Base-by-base conservation (phyloP, 1,140 invertebrate genomes). In the Drosophila aff. region DNA sequence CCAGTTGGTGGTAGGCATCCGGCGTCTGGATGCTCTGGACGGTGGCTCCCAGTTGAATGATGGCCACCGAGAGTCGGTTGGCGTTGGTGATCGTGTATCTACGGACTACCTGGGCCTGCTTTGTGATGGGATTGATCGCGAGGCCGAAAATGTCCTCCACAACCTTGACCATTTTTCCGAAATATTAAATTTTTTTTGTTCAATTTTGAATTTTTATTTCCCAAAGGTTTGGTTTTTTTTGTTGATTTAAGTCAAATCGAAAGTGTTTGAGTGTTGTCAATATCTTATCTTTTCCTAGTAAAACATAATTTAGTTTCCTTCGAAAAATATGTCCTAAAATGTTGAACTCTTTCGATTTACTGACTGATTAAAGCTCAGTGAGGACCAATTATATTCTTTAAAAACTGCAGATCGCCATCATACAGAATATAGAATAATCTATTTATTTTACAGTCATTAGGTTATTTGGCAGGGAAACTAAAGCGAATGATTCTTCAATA, bases 21-120 rank as follows among this genome's bases (percentile, higher is more conserved):
- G 96, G 96, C 6, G 96, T 94, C 86, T 94, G 93, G 28, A 98
- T 94, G 28, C 95, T 95, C 41, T 95, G 96, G 36, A 98, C 95
- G 1, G 95, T 96, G 8, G 96, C 97, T 28, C 97, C 97, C 91
- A 90, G 28, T 21, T 84, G 78, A 6, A 89, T 79, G 9, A 89
- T 38, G 11, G 74, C 41, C 21, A 81, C 78, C 15, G 91, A 93
- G 59, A 96, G 92, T 5, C 94, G 94, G 49, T 93, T 94, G 11
- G 92, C 75, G 71, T 95, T 96, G 28, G 80, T 93, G 92, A 96
- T 94, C 2, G 95, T 96, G 75, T 94, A 95, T 60, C 94, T 93
- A 47, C 92, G 93, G 1, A 94, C 92, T 0, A 78, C 68, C 55
- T 94, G 91, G 4, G 86, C 82, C 40, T 92, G 89, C 15, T 92